Evolutionary conservation across 1,140 invertebrate species (phyloP).

Genomic region (Drosophila sp.): DNA sequence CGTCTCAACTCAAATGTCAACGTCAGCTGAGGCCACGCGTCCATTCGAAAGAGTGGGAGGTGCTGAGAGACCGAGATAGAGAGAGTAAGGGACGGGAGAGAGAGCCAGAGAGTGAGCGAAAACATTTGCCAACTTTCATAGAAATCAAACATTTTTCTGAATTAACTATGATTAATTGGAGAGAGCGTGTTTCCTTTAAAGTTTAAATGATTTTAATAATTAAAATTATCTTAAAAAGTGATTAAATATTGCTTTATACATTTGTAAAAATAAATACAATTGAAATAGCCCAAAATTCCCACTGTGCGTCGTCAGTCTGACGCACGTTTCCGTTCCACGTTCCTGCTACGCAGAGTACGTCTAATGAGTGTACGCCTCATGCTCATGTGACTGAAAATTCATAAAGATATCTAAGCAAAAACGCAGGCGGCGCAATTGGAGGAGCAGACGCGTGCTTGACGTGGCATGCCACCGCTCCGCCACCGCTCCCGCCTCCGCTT

Average conservation of each 20-base stretch:
- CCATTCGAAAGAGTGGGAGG: background rate
- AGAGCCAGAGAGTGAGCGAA: slow-evolving; percentile 1
- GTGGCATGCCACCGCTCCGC: slow-evolving; percentile 14
- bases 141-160: too few species aligned
- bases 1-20: slow-evolving; percentile 19
- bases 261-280: too few species aligned
- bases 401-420: slow-evolving; percentile 34
- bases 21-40: slow-evolving; percentile 39
- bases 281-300: background rate
- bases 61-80: background rate
- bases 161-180: too few species aligned
- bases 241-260: too few species aligned
- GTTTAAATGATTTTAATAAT: too few species aligned
- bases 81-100: background rate
- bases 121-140: too few species aligned
- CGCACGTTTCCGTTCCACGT: slow-evolving; percentile 61
- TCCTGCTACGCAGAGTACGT: slow-evolving; percentile 17
- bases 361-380: slow-evolving; percentile 57
- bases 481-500: background rate
- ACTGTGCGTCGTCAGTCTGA: slow-evolving; percentile 44
- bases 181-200: too few species aligned
- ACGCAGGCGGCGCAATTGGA: background rate
- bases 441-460: background rate
- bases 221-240: too few species aligned
- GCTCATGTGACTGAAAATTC: slow-evolving; percentile 71